A percentile compares a stretch with the other conserved stretches of the same genome.
phyloP scores from a whole-genome alignment of 2,113 vertebrate species.

The Myiozetetes cayanensis region DNA sequence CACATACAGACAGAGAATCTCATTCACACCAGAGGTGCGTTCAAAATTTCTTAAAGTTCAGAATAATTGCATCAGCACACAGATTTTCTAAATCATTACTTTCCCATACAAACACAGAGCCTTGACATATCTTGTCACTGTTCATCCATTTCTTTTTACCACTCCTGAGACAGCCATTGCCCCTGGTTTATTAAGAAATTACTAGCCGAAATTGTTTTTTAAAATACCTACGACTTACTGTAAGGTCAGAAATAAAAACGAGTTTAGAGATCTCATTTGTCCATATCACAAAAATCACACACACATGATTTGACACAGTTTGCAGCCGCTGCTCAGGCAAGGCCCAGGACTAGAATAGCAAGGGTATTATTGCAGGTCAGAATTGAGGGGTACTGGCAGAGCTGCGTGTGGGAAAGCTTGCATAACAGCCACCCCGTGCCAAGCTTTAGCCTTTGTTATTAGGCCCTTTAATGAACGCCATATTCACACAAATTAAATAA shows the following conservation, averaged over 20 bases:
- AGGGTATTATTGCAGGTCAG: constrained; percentile 66
- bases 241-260: background rate
- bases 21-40: constrained; percentile 35
- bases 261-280: constrained; percentile 26
- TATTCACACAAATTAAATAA: constrained; percentile 58
- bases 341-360: constrained; percentile 57
- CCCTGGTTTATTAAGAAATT: constrained; percentile 37
- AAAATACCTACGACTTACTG: constrained; percentile 17
- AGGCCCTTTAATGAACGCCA: constrained; percentile 68
- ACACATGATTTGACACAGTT: constrained; percentile 42
- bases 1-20: constrained; percentile 50
- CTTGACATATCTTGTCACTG: background rate
- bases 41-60: constrained; percentile 65
- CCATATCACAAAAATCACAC: constrained; percentile 16
- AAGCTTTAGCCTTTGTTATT: constrained; percentile 70
- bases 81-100: constrained; percentile 72
- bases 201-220: constrained; percentile 38
- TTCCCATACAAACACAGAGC: constrained; percentile 55
- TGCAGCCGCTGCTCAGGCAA: constrained; percentile 26
- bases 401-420: constrained; percentile 63
- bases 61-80: constrained; percentile 59
- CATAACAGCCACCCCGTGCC: constrained; percentile 57
- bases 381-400: constrained; percentile 60
- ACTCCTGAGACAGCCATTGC: background rate
- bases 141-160: constrained; percentile 7